A percentile compares a stretch with the other conserved stretches of the same genome.
phyloP scores from a whole-genome alignment of 1,140 invertebrate species.

The Nasonia vitripennis region DNA sequence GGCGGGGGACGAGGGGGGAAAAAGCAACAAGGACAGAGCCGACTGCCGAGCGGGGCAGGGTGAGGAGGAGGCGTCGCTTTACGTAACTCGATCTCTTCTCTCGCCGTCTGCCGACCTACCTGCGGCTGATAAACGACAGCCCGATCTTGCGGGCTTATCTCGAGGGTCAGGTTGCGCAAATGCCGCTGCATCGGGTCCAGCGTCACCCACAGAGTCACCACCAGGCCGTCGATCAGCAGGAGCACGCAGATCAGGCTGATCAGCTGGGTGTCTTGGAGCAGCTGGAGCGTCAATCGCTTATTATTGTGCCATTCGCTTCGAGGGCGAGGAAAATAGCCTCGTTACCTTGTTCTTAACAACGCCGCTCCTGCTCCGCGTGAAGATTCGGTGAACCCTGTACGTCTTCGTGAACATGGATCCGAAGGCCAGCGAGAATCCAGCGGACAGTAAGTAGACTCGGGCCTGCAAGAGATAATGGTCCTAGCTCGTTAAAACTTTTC shows the following conservation, averaged over 20 bases:
- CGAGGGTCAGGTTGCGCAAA: conserved; percentile 87
- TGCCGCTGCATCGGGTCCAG: conserved; percentile 90
- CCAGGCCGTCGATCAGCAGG: conserved; percentile 85
- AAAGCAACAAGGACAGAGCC: too few species aligned
- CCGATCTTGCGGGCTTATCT: conserved; percentile 84
- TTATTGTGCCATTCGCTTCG: background rate
- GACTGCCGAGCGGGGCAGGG: too few species aligned
- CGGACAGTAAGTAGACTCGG: conserved; percentile 89
- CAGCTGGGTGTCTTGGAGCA: conserved; percentile 89
- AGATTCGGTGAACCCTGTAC: conserved; percentile 90
- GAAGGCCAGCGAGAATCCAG: conserved; percentile 90
- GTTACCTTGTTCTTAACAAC: conserved; percentile 80
- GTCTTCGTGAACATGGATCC: conserved; percentile 95
- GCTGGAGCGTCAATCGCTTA: conserved; percentile 64
- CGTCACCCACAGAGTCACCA: conserved; percentile 87
- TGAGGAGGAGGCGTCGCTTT: too few species aligned
- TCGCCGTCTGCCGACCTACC: conserved; percentile 72
- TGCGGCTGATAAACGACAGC: conserved; percentile 91
- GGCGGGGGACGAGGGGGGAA: too few species aligned
- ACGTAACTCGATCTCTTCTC: too few species aligned
- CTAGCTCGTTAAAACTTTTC: too few species aligned
- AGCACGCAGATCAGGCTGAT: conserved; percentile 87
- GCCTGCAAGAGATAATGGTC: conserved; percentile 77
- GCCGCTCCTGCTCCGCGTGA: conserved; percentile 82
- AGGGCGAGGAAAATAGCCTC: conserved; percentile 47